phyloP scores from a whole-genome alignment of 2,797 vertebrate species.

The Oreochromis grahami region DNA sequence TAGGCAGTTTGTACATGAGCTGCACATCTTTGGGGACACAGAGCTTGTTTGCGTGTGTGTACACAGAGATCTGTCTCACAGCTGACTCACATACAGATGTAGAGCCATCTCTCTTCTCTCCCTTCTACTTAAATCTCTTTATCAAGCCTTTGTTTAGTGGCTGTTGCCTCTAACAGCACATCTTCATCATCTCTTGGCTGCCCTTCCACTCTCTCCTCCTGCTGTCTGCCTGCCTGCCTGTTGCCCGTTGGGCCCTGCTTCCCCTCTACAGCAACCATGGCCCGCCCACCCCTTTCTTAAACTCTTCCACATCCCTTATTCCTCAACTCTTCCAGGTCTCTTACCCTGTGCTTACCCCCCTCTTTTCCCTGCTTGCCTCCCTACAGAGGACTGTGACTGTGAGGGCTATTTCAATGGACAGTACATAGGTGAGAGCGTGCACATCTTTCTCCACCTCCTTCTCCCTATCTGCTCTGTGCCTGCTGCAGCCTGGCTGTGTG shows the following conservation, averaged over 20 bases:
- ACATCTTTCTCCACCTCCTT: slow-evolving; percentile 63
- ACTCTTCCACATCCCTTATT: slow-evolving; percentile 56
- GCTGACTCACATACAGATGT: slow-evolving; percentile 6
- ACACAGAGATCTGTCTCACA: slow-evolving; percentile 8
- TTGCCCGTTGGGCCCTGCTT: slow-evolving; percentile 25
- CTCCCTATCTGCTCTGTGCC: slow-evolving; percentile 57
- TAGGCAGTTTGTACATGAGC: background rate
- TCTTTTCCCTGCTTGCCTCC: slow-evolving; percentile 77
- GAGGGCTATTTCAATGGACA: slow-evolving; percentile 95
- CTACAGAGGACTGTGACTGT: slow-evolving; percentile 94
- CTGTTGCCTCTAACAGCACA: slow-evolving; percentile 16
- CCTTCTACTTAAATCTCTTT: background rate
- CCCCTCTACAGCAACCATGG: slow-evolving; percentile 7
- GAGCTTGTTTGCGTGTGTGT: background rate
- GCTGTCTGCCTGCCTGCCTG: slow-evolving; percentile 49
- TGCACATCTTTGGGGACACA: background rate
- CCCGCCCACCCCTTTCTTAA: background rate
- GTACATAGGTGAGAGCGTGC: slow-evolving; percentile 91
- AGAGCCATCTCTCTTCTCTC: background rate
- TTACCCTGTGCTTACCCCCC: slow-evolving; percentile 67
- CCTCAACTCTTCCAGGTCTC: slow-evolving; percentile 54
- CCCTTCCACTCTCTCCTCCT: slow-evolving; percentile 22
- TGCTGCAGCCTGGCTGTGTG: slow-evolving; percentile 63
- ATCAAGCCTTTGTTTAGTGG: slow-evolving; percentile 10
- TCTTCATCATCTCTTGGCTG: slow-evolving; percentile 26